Evolutionary conservation across 2,113 vertebrate genomes (phyloP), one percentile per base, ranked within the genome.

Genomic region (Himantopus leucocephalus): DNA sequence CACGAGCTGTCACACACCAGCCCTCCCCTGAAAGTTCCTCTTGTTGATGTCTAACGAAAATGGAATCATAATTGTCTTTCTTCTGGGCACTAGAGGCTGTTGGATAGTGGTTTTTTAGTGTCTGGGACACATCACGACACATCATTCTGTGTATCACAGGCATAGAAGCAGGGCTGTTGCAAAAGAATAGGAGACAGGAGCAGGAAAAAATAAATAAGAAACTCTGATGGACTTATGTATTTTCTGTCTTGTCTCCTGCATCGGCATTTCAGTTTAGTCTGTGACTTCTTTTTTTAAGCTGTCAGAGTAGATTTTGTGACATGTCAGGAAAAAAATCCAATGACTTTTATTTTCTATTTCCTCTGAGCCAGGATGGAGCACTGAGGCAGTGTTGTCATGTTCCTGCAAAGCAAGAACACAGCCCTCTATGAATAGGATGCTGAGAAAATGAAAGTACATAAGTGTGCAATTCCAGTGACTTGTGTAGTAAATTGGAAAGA

Each of bases 1-100:
- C 93, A 86, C 6, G 39, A 96, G 79, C 55, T 94, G 77, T 96
- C 92, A 91, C 34, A 88, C 39, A 81, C 60, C 39, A 88, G 29
- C 47, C 73, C 30, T 90, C 53, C 60, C 88, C 62, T 83, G 82
- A 85, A 96, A 93, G 32, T 63, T 80, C 90, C 84, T 91, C 56
- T 92, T 50, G 88, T 66, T 96, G 85, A 94, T 78, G 77, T 79
- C 43, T 97, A 89, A 41, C 52, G 96, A 96, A 82, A 96, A 26
- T 32, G 14, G 56, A 83, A 74, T 55, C 68, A 85, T 75, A 89
- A 81, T 71, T 88, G 68, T 55, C 60, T 96, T 97, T 94, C 66
- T 59, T 94, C 80, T 29, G 22, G 62, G n/a, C 34, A 72, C 62
- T 48, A 27, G 47, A 86, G 78, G 27, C 72, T 82, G 41, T 35